Base-by-base conservation (phyloP, 2,797 vertebrate genomes). In the Bradypodion pumilum region DNA sequence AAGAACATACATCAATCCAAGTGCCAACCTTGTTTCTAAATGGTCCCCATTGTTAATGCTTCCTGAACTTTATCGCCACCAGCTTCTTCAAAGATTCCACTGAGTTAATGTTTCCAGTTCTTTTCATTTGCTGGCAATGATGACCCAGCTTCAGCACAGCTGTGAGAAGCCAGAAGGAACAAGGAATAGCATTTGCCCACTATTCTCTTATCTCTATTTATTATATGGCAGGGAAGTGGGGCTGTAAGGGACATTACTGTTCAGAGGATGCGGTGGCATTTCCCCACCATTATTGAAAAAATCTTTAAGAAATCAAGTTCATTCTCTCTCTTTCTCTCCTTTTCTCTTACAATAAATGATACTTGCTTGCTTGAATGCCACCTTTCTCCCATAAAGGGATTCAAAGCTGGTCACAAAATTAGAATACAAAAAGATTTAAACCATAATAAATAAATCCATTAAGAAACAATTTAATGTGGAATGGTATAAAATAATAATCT, bases 51-150 rank as follows among this genome's bases (percentile, higher is more conserved):
- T 95, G 95, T 96, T 87, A 89, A 84, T 68, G 0, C 19, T 86
- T 86, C 91, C 91, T 80, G 44, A 86, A 79, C 90, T 94, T 93
- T 85, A 86, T 94, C 91, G 90, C 93, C 89, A 91, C 90, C 89
- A 89, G 94, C 92, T 93, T 95, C 95, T 93, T 92, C 94, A 95
- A 95, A 93, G 94, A 93, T 93, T 94, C 94, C 91, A 92, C 92
- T 86, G 92, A 95, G 95, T 94, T 95, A 95, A 95, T 93, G 93
- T 95, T 96, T 96, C 95, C 94, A 94, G 93, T 94, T 90, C 92
- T 93, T 94, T 95, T 94, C 94, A 93, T 94, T 94, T 86, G 1
- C 89, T 89, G 0, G 59, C 93, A 91, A 2, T 89, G 94, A 94
- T 95, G 94, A 93, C 94, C 95, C 92, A 95, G 93, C 90, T 91